Conservation (phyloP, 2,888 invertebrate species). For the Lymantria monacha region DNA sequence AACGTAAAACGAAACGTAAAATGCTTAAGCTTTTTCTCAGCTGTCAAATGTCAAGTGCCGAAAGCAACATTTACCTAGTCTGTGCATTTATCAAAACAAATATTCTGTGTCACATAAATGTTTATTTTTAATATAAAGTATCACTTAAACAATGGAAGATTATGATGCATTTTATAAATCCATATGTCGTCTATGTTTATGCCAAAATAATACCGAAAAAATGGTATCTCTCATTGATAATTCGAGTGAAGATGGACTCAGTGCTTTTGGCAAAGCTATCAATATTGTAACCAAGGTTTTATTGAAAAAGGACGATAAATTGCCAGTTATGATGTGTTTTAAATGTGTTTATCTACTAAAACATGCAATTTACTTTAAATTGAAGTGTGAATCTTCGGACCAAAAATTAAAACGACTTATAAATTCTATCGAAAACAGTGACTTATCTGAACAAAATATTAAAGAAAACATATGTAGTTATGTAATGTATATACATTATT, state of each 20-base stretch:
- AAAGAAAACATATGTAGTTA: conserved; percentile 48
- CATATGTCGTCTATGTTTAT: conserved; percentile 64
- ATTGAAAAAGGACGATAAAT: conserved; percentile 45
- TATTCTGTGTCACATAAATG: too few species aligned
- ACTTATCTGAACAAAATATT: conserved; percentile 18
- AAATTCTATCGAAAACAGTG: not conserved
- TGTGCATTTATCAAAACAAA: too few species aligned
- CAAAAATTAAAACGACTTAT: conserved; percentile 35
- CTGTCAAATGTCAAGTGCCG: not conserved
- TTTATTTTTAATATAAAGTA: too few species aligned
- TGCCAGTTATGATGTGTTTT: conserved; percentile 58
- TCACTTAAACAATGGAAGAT: conserved; percentile 39
- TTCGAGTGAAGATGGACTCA: conserved; percentile 44
- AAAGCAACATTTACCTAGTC: too few species aligned
- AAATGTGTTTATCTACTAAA: conserved; percentile 56
- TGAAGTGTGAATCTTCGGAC: conserved; percentile 58
- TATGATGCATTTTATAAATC: conserved; percentile 50
- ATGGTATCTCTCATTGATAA: conserved; percentile 57
- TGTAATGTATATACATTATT: conserved; percentile 45
- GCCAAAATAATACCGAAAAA: conserved; percentile 37
- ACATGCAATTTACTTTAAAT: conserved; percentile 60
- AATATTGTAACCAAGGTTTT: conserved; percentile 48
- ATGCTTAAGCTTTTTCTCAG: not conserved
- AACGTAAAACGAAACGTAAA: not conserved
- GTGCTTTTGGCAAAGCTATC: conserved; percentile 56